Conservation (phyloP, 2,888 invertebrate genomes). For the Cerastoderma edule region DNA sequence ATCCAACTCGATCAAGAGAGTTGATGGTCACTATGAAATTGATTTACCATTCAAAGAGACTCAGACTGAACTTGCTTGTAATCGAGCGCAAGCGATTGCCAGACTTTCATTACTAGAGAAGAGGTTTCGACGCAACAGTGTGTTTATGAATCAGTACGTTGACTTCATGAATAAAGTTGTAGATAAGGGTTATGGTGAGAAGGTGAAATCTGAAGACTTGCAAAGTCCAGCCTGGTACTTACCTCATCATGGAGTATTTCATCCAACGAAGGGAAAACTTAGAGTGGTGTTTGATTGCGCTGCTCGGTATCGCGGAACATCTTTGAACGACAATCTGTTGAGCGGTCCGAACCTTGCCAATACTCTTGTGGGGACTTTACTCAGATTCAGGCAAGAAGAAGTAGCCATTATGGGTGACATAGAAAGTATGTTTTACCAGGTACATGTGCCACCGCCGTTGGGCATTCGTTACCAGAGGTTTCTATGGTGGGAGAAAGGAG, state of each 20-base stretch:
- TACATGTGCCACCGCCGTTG: conserved; percentile 15
- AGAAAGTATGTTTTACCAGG: conserved; percentile 48
- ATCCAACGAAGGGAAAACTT: conserved; percentile 39
- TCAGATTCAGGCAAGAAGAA: conserved; percentile 53
- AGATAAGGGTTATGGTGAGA: conserved; percentile 20
- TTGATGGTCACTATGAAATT: conserved; percentile 43
- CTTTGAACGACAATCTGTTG: conserved; percentile 42
- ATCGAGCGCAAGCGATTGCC: not conserved
- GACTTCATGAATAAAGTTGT: conserved; percentile 15
- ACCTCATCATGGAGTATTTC: conserved; percentile 39
- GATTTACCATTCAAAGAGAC: conserved; percentile 33
- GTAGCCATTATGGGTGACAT: conserved; percentile 58
- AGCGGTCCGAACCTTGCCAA: conserved; percentile 31
- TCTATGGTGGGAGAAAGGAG: conserved; percentile 38
- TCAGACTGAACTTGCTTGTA: conserved; percentile 8
- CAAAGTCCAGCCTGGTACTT: conserved; percentile 33
- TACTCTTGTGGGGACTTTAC: conserved; percentile 49
- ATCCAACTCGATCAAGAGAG: not conserved
- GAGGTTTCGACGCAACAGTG: not conserved
- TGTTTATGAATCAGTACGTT: not conserved
- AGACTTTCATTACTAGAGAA: not conserved
- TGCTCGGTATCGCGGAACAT: conserved; percentile 30
- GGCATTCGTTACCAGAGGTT: conserved; percentile 26
- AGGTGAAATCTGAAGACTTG: not conserved
- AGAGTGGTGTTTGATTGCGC: conserved; percentile 51